A percentile compares a stretch with the other conserved stretches of the same genome.
Evolutionary conservation across 2,797 vertebrate species (phyloP).

Genomic region (Gymnothorax javanicus): DNA sequence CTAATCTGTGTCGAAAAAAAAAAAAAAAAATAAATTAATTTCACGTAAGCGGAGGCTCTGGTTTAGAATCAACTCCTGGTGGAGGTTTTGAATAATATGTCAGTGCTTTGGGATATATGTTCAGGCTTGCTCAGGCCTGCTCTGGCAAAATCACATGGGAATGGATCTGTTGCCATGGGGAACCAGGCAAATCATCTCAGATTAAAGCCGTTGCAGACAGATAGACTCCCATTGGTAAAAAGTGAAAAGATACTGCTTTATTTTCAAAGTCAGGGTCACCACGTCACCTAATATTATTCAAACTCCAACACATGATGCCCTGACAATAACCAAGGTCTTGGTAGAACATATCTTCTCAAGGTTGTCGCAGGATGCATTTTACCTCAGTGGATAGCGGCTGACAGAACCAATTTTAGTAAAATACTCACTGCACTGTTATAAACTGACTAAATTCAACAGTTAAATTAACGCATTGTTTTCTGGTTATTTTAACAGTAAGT

Average conservation of each 20-base stretch:
- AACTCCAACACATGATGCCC: background rate
- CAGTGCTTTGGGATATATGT: background rate
- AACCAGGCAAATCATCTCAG: background rate
- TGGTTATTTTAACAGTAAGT: too few species aligned
- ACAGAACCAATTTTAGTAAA: background rate
- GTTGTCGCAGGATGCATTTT: too few species aligned
- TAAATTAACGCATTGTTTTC: too few species aligned
- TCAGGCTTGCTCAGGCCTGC: background rate
- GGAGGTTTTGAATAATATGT: background rate
- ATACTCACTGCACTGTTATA: background rate
- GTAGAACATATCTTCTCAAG: background rate
- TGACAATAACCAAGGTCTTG: background rate
- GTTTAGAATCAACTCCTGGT: background rate
- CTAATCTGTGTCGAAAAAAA: too few species aligned
- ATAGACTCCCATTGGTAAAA: background rate
- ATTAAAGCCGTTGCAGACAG: background rate
- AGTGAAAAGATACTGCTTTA: background rate
- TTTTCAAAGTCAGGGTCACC: background rate
- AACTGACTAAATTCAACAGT: too few species aligned
- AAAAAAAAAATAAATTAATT: background rate
- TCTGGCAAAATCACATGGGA: background rate
- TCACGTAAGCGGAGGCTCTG: background rate
- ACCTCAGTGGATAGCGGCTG: background rate
- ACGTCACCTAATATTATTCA: background rate
- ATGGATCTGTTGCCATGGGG: background rate